Evolutionary conservation across 2,113 vertebrate genomes (phyloP).

Genomic region (Syrmaticus mikado): DNA sequence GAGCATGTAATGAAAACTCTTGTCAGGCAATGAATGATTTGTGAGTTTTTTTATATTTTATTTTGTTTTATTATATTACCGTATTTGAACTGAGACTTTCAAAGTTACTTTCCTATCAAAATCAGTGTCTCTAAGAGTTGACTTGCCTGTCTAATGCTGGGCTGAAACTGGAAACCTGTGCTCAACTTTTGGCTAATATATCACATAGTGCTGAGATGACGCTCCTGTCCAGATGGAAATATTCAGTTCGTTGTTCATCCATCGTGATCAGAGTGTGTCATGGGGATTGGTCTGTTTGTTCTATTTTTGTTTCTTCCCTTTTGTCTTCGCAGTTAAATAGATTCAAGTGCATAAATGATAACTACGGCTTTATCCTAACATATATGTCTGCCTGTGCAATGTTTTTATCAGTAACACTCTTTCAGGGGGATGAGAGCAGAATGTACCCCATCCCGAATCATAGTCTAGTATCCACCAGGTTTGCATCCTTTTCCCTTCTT

Average conservation of each 20-base stretch:
- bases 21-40: conserved; percentile 71
- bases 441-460: conserved; percentile 48
- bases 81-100: conserved; percentile 36
- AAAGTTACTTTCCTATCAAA: conserved; percentile 47
- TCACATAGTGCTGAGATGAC: conserved; percentile 39
- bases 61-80: conserved; percentile 1
- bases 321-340: conserved; percentile 44
- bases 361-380: conserved; percentile 49
- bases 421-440: conserved; percentile 8
- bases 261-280: conserved; percentile 9
- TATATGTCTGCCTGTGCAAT: not conserved
- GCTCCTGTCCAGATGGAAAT: conserved; percentile 61
- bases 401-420: conserved; percentile 55
- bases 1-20: conserved; percentile 70
- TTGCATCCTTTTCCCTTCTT: not conserved
- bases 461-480: not conserved
- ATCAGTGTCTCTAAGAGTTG: conserved; percentile 9
- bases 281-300: conserved; percentile 51
- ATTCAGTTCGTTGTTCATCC: conserved; percentile 65
- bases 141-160: not conserved
- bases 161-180: conserved; percentile 37
- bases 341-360: conserved; percentile 62
- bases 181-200: conserved; percentile 53
- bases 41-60: conserved; percentile 20
- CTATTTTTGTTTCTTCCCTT: conserved; percentile 42